phyloP scores from a whole-genome alignment of 64 coral and sea anemone genomes.

The Actinia tenebrosa region DNA sequence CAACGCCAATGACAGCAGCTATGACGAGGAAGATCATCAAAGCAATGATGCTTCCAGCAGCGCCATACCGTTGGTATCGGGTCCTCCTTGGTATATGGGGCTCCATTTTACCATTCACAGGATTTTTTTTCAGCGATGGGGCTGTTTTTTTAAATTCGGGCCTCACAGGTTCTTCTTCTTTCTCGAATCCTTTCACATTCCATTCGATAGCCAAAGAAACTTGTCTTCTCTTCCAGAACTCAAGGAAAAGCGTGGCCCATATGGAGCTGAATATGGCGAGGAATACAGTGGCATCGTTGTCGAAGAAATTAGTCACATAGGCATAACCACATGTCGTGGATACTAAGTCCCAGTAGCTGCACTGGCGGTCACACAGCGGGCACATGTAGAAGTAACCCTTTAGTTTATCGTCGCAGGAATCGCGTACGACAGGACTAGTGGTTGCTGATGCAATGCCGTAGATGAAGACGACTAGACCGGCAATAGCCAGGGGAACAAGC shows the following conservation, averaged over 20 bases:
- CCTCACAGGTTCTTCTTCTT: slow-evolving; percentile 46
- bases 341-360: slow-evolving; percentile 64
- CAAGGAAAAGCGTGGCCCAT: slow-evolving; percentile 81
- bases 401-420: slow-evolving; percentile 52
- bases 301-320: slow-evolving; percentile 69
- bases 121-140: slow-evolving; percentile 47
- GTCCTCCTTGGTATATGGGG: slow-evolving; percentile 32
- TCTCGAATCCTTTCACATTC: slow-evolving; percentile 56
- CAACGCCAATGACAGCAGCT: slow-evolving; percentile 58
- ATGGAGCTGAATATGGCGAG: slow-evolving; percentile 67
- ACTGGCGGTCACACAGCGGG: slow-evolving; percentile 65
- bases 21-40: slow-evolving; percentile 69
- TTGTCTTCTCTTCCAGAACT: slow-evolving; percentile 89
- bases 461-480: slow-evolving; percentile 63
- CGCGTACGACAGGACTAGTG: slow-evolving; percentile 33
- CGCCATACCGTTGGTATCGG: slow-evolving; percentile 33
- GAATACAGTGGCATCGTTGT: slow-evolving; percentile 60
- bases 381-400: slow-evolving; percentile 62
- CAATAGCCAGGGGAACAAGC: slow-evolving; percentile 60
- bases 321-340: slow-evolving; percentile 46
- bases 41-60: slow-evolving; percentile 20
- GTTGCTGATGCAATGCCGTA: slow-evolving; percentile 40
- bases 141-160: slow-evolving; percentile 61
- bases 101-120: slow-evolving; percentile 56
- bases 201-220: slow-evolving; percentile 54